phyloP scores from a whole-genome alignment of 2,888 invertebrate species.

The Lasioglossum lativentre region DNA sequence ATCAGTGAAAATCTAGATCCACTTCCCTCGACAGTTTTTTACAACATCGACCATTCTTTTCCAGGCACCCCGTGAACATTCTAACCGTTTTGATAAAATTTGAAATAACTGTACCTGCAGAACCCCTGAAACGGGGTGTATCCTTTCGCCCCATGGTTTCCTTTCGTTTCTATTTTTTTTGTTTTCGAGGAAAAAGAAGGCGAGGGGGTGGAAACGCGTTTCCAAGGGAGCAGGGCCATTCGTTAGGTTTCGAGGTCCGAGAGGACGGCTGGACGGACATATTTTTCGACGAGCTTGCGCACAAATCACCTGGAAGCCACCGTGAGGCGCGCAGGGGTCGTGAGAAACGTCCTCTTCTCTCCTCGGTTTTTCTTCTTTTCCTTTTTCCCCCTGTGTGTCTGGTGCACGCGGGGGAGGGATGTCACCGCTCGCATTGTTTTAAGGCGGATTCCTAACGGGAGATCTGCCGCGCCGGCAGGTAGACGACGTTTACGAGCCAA shows the following conservation, averaged over 20 bases:
- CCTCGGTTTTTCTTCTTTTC: constrained; percentile 35
- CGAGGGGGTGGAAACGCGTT: constrained; percentile 11
- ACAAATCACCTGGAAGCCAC: constrained; percentile 76
- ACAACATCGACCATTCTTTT: background rate
- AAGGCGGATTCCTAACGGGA: constrained; percentile 80
- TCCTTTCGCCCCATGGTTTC: constrained; percentile 5
- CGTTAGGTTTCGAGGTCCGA: constrained; percentile 25
- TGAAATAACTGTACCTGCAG: background rate
- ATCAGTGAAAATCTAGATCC: background rate
- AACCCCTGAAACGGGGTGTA: background rate
- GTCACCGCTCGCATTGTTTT: constrained; percentile 82
- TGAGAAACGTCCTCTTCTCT: constrained; percentile 74
- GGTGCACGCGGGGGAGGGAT: constrained; percentile 70
- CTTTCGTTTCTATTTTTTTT: background rate
- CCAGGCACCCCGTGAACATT: background rate
- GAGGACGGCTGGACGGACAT: constrained; percentile 43
- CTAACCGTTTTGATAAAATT: background rate
- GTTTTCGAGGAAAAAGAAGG: background rate
- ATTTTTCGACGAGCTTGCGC: constrained; percentile 72
- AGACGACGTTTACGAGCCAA: constrained; percentile 71
- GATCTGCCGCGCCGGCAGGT: constrained; percentile 60
- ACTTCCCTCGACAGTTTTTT: background rate
- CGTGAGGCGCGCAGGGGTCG: constrained; percentile 69
- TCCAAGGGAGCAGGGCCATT: constrained; percentile 7
- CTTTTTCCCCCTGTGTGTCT: background rate